These are phyloP conservation scores for Pterois miles DNA, from an alignment of 2,797 vertebrate species.

Conservation along the genomic window DNA sequence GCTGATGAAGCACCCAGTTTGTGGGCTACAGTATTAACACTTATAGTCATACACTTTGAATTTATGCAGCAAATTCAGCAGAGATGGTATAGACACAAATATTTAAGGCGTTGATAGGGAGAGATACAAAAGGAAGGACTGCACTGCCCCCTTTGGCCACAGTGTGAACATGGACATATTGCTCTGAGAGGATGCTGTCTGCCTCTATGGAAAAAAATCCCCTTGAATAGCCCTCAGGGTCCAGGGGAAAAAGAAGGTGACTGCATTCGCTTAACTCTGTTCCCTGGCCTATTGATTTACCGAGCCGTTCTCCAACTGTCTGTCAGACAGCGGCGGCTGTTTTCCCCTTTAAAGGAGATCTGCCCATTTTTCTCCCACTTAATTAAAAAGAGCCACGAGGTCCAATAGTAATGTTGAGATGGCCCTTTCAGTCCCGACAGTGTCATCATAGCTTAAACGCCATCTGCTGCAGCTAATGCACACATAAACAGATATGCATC, in stretches of 20 bases:
- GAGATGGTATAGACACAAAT: neutral
- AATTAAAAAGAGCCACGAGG: constrained; percentile 61
- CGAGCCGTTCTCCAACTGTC: constrained; percentile 50
- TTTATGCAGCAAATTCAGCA: neutral
- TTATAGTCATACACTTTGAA: neutral
- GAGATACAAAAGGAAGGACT: constrained; percentile 34
- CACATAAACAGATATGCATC: neutral
- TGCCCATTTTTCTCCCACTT: constrained; percentile 38
- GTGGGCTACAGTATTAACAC: neutral
- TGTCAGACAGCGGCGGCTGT: constrained; percentile 43
- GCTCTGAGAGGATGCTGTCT: constrained; percentile 25
- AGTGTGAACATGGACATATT: constrained; percentile 19
- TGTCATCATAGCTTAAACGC: constrained; percentile 50
- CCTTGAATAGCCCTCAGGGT: constrained; percentile 59
- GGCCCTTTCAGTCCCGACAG: constrained; percentile 46
- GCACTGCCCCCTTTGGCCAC: constrained; percentile 65
- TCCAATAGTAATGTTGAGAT: constrained; percentile 38
- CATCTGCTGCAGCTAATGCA: constrained; percentile 26
- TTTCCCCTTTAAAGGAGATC: constrained; percentile 58
- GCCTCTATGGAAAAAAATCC: constrained; percentile 23
- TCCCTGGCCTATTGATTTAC: constrained; percentile 71
- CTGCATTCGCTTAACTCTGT: constrained; percentile 63
- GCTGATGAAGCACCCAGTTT: neutral
- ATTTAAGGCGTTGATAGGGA: neutral
- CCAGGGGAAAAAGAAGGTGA: constrained; percentile 52